A percentile compares a stretch with the other conserved stretches of the same genome.
phyloP scores from a whole-genome alignment of 1,140 invertebrate species.

The Drosophila parabipectinata region DNA sequence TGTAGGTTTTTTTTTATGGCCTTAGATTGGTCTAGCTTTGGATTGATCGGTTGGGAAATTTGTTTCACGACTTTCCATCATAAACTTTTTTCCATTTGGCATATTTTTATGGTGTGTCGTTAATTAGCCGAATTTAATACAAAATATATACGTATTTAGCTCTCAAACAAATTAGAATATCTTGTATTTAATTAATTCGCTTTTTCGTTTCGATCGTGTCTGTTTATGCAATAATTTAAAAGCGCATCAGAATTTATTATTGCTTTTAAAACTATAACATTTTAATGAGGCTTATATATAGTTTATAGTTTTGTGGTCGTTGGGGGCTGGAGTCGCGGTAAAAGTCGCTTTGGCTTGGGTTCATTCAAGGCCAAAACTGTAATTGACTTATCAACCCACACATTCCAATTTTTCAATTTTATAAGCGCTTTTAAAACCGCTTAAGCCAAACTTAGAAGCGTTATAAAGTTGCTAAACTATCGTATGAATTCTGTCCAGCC shows the following conservation, averaged over 20 bases:
- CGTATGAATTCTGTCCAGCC: neutral
- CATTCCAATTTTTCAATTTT: constrained; percentile 21
- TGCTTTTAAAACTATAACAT: neutral
- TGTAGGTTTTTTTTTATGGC: constrained; percentile 31
- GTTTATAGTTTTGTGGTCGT: constrained; percentile 4
- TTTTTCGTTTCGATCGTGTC: neutral
- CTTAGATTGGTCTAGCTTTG: constrained; percentile 5
- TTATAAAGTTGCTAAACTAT: constrained; percentile 1
- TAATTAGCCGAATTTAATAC: constrained; percentile 29
- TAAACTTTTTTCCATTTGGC: constrained; percentile 40
- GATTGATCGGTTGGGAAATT: constrained; percentile 43
- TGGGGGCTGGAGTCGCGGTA: constrained; percentile 11
- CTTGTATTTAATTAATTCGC: constrained; percentile 28
- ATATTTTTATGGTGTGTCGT: constrained; percentile 32
- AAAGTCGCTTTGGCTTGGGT: constrained; percentile 13
- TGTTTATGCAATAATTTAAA: constrained; percentile 13
- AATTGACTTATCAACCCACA: constrained; percentile 51
- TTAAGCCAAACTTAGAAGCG: constrained; percentile 12
- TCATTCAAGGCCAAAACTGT: constrained; percentile 33
- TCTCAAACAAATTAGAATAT: constrained; percentile 24
- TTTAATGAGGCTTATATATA: neutral
- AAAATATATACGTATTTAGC: constrained; percentile 2
- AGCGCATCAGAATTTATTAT: neutral
- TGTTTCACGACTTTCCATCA: constrained; percentile 38
- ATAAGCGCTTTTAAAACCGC: constrained; percentile 16